Percentiles rank a stretch among this genome's conserved stretches.
phyloP scores from a whole-genome alignment of 2,113 vertebrate species.

The Vanacampus margaritifer region DNA sequence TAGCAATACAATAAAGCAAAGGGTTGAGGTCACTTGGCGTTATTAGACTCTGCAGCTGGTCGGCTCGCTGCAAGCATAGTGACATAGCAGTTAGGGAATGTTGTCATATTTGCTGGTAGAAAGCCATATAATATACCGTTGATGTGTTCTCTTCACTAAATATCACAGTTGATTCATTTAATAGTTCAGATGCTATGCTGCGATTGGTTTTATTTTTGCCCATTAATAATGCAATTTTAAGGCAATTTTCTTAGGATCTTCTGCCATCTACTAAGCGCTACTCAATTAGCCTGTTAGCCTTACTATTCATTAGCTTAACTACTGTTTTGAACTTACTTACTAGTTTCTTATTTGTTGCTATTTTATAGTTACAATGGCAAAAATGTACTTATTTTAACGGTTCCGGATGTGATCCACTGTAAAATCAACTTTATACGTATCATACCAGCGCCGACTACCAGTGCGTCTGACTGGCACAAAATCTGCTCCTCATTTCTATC shows the following conservation, averaged over 20 bases:
- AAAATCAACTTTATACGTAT: neutral
- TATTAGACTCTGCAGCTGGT: constrained; percentile 39
- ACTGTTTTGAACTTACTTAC: too few relatives aligned
- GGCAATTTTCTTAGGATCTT: too few relatives aligned
- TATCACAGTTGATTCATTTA: neutral
- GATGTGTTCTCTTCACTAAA: neutral
- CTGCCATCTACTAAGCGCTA: too few relatives aligned
- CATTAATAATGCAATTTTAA: too few relatives aligned
- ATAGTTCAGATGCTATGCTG: too few relatives aligned
- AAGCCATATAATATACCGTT: neutral
- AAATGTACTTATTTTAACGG: too few relatives aligned
- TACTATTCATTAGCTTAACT: too few relatives aligned
- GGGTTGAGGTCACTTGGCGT: constrained; percentile 46
- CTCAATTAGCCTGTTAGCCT: too few relatives aligned
- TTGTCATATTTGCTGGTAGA: neutral
- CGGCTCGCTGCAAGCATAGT: constrained; percentile 31
- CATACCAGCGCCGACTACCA: neutral
- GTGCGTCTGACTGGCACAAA: neutral
- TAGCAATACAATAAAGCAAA: constrained; percentile 37
- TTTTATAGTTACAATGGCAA: too few relatives aligned
- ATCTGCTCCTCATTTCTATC: neutral
- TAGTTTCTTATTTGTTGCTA: too few relatives aligned
- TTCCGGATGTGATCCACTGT: too few relatives aligned
- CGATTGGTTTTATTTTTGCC: too few relatives aligned
- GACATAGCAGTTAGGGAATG: neutral